phyloP scores from a whole-genome alignment of 1,140 invertebrate genomes.

The Sycophaga agraensis region DNA sequence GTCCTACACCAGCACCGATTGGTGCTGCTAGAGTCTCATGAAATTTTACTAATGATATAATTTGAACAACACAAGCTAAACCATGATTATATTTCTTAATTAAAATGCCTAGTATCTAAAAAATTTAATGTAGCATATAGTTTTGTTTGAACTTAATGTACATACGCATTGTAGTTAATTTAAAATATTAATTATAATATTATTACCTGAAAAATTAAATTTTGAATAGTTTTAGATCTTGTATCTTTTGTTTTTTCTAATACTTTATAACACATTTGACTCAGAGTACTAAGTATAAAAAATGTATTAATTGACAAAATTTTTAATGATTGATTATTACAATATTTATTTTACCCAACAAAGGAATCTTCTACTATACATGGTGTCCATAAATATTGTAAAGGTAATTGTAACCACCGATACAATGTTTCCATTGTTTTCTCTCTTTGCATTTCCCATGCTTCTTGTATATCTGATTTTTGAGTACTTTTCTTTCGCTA shows the following conservation, averaged over 20 bases:
- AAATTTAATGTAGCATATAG: conserved; percentile 10
- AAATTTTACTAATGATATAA: conserved; percentile 74
- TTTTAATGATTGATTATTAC: neutral
- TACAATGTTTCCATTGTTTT: conserved; percentile 68
- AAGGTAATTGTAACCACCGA: conserved; percentile 66
- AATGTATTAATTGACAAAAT: conserved; percentile 1
- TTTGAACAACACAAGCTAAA: conserved; percentile 65
- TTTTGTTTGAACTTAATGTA: neutral
- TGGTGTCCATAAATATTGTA: conserved; percentile 77
- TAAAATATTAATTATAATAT: conserved; percentile 7
- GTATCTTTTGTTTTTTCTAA: conserved; percentile 66
- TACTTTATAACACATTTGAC: conserved; percentile 73
- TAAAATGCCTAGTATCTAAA: conserved; percentile 76
- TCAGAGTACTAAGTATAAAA: conserved; percentile 62
- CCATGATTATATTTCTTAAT: conserved; percentile 82
- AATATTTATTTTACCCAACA: conserved; percentile 65
- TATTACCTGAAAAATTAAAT: conserved; percentile 62
- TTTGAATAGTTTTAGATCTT: conserved; percentile 67
- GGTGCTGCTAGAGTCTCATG: conserved; percentile 69
- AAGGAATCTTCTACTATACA: conserved; percentile 82
- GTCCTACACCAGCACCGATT: conserved; percentile 68
- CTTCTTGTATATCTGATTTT: conserved; percentile 50
- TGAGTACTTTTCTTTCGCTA: conserved; percentile 44
- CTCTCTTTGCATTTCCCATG: conserved; percentile 63
- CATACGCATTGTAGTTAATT: neutral